Conservation (phyloP, 2,113 vertebrate species). For the Lathamus discolor region DNA sequence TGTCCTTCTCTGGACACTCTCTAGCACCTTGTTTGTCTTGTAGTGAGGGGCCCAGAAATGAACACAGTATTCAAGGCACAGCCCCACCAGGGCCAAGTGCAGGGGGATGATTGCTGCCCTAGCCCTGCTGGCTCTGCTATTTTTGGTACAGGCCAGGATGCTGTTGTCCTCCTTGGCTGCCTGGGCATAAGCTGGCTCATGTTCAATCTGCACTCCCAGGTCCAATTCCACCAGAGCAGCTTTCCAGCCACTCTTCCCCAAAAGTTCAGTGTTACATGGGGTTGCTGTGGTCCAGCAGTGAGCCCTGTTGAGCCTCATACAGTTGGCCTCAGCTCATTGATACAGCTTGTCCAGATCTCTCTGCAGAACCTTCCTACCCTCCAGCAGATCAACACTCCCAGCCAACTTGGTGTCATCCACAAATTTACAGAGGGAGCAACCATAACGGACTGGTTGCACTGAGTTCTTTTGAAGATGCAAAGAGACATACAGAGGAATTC, state of each 20-base stretch:
- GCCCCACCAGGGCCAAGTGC: not conserved
- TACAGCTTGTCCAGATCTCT: not conserved
- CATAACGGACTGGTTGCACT: not conserved
- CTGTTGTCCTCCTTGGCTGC: not conserved
- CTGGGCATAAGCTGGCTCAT: not conserved
- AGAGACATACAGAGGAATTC: not conserved
- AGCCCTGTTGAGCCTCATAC: not conserved
- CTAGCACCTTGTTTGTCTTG: not conserved
- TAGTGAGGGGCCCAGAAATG: not conserved
- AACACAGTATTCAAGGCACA: not conserved
- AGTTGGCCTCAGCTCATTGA: not conserved
- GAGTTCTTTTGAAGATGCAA: not conserved
- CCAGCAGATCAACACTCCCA: not conserved
- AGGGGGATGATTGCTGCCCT: rapidly evolving
- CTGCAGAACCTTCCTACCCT: not conserved
- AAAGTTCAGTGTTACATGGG: not conserved
- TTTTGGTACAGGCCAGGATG: not conserved
- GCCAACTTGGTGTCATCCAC: not conserved
- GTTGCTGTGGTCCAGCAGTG: not conserved
- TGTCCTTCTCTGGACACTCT: not conserved
- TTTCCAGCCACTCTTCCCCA: not conserved
- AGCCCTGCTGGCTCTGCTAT: too few relatives aligned
- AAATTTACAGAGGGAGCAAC: not conserved
- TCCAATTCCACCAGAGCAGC: not conserved
- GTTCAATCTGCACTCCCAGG: not conserved